Base-by-base conservation (phyloP, 2,888 invertebrate species). In the Sepioteuthis lessoniana region DNA sequence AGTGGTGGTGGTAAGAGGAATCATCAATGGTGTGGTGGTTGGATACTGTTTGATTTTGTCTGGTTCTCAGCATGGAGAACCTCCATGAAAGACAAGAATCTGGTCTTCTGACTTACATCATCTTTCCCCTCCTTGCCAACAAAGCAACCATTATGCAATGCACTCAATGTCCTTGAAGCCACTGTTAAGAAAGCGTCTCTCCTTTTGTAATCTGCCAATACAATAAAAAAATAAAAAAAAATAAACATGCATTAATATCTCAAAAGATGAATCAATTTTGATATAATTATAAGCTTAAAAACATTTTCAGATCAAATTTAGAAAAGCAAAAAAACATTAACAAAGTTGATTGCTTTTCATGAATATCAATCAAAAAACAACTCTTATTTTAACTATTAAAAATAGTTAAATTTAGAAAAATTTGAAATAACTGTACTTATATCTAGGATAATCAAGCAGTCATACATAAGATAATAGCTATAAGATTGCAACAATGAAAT, bases 121-220 rank as follows among this genome's bases (percentile, higher is more conserved):
- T 76, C 76, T n/a, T 76, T 76, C 76, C 76, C 76, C 76, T 76
- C n/a, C 76, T 76, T 19, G 16, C 10, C 76, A n/a, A 76, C 76
- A 76, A 16, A 76, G 76, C n/a, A 76, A 16, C n/a, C 55, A 55
- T 55, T 55, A 25, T 55, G 55, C 76, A 76, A 76, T 76, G 76
- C 76, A 76, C 76, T 76, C 76, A 76, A 1, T 13, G n/a, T 35
- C 76, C n/a, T 76, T 76, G n/a, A 35, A 76, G n/a, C n/a, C 76
- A 76, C n/a, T 47, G 47, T 94, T 94, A 96, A 31, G 95, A 94
- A 91, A 96, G 94, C 8, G 96, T 96, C 92, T 96, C 96, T 35
- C 96, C 96, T 95, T 96, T 96, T 94, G 96, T 96, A 46, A 96
- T 95, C 95, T 95, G 94, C 19, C 95, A 95, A 91, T 35, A 93